Percentiles rank a stretch among this genome's conserved stretches.
phyloP scores from a whole-genome alignment of 1,140 invertebrate species.

The Orius insidiosus region DNA sequence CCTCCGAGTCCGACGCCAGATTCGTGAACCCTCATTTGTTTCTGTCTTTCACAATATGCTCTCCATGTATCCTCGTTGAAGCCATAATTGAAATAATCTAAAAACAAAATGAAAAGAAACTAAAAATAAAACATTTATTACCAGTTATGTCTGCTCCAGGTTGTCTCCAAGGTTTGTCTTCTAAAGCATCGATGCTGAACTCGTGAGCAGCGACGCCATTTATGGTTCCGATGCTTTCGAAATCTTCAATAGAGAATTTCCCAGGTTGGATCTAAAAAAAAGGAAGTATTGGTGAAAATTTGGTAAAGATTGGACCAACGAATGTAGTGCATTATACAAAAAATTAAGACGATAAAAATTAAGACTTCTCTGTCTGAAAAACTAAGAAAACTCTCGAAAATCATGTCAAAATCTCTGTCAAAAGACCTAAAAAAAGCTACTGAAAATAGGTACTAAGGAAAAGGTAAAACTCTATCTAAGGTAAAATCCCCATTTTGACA shows the following conservation, averaged over 20 bases:
- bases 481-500: no score
- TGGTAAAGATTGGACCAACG: no score
- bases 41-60: conserved; percentile 91
- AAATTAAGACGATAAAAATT: not conserved
- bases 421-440: conserved; percentile 8
- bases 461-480: no score
- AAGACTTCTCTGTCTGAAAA: not conserved
- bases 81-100: conserved; percentile 95
- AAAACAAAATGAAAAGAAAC: conserved; percentile 16
- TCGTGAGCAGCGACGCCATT: conserved; percentile 87
- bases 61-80: conserved; percentile 98
- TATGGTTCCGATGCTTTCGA: conserved; percentile 72
- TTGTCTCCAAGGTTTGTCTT: conserved; percentile 98
- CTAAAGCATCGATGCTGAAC: conserved; percentile 82
- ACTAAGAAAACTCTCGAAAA: not conserved
- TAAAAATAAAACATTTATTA: conserved; percentile 14
- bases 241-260: conserved; percentile 71
- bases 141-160: conserved; percentile 90
- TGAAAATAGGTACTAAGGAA: conserved; percentile 1
- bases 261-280: conserved; percentile 34
- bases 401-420: not conserved
- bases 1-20: conserved; percentile 47
- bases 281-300: not conserved
- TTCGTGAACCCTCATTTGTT: conserved; percentile 65
- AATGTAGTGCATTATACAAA: no score